Base-by-base conservation (phyloP, 1,140 invertebrate genomes). In the Trachymyrmex cornetzi region DNA sequence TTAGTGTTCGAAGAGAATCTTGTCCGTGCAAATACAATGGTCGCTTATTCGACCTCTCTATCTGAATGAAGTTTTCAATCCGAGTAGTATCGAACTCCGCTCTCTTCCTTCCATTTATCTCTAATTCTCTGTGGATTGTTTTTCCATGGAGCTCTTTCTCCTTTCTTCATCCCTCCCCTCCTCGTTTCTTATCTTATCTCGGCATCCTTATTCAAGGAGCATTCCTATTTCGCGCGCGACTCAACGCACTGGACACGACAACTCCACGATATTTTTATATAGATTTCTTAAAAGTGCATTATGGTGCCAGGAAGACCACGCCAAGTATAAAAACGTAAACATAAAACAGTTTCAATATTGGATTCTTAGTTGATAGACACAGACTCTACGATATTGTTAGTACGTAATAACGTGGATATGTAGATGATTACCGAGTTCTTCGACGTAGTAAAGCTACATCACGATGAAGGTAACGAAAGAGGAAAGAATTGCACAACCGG, bases 201-300 rank as follows among this genome's bases (percentile, higher is more conserved):
- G 69, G 72, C 91, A 72, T 87, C 77, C 50, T 50, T 86, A 55
- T 87, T 91, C n/a, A 86, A 84, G 24, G 24, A 84, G 57, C 80
- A 84, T 80, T 88, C 64, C 74, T 80, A 66, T 86, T 82, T 80
- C 79, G 77, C 74, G 38, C 89, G 89, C 88, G 86, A 89, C 89
- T 93, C 38, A 92, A 93, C 89, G 88, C 91, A 93, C 93, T 92
- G 92, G 92, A 94, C 85, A 94, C 92, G 92, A 92, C 91, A 89
- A 94, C 90, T 92, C 91, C 79, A 93, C 89, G 86, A 93, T 95
- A 95, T 95, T 95, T 95, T 95, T 95, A 95, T 95, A 95, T 93
- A 94, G 93, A 94, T 93, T 93, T 94, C 93, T 94, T 93, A 93
- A 95, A 95, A 95, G 94, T 95, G 94, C 94, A 95, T 94, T 94